Conservation (phyloP, 2,113 vertebrate species). For the Progne subis region DNA sequence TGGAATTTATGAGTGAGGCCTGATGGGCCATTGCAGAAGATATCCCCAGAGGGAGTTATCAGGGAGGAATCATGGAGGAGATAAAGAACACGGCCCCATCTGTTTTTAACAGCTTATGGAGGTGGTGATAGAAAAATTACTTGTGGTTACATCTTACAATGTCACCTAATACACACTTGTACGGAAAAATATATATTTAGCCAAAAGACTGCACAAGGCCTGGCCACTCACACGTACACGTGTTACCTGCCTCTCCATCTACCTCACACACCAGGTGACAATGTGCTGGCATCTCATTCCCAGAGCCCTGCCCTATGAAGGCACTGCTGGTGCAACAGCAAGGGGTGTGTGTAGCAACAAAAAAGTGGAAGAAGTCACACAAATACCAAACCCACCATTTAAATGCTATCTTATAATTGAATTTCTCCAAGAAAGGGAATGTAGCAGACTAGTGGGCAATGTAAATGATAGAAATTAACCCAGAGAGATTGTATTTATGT, state of each 20-base stretch:
- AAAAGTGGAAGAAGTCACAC: not conserved
- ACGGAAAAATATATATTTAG: not conserved
- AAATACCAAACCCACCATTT: not conserved
- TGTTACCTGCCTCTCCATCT: not conserved
- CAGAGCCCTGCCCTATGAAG: not conserved
- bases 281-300: not conserved
- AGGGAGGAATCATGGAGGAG: not conserved
- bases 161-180: not conserved
- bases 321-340: not conserved
- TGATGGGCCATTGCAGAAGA: not conserved
- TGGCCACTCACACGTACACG: not conserved
- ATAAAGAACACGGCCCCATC: not conserved
- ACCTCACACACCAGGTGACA: not conserved
- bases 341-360: not conserved
- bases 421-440: not conserved
- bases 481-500: not conserved
- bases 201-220: not conserved
- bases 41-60: accelerated
- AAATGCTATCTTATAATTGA: not conserved
- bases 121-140: no score
- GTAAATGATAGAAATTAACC: not conserved
- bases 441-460: not conserved
- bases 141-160: not conserved
- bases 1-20: not conserved
- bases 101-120: not conserved